phyloP scores from a whole-genome alignment of 2,888 invertebrate species.

The Cheiracanthium punctorium region DNA sequence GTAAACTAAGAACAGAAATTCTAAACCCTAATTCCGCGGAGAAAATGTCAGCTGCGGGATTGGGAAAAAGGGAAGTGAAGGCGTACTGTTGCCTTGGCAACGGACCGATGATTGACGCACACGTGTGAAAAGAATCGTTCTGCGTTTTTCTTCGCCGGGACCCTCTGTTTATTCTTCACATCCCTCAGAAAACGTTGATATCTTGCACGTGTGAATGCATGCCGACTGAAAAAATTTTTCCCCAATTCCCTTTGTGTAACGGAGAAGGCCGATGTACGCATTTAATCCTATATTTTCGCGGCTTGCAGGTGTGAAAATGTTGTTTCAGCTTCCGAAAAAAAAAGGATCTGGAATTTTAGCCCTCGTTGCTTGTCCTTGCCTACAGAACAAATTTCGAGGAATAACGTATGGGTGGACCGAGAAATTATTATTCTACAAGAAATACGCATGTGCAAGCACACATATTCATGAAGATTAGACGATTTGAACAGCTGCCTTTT shows the following conservation, averaged over 20 bases:
- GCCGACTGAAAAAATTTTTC: conserved; percentile 32
- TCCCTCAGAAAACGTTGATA: conserved; percentile 32
- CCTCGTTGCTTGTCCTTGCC: too few relatives aligned
- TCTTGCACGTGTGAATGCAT: conserved; percentile 37
- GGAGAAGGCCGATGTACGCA: neutral
- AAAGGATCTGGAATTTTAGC: neutral
- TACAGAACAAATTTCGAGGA: too few relatives aligned
- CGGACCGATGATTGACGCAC: conserved; percentile 32
- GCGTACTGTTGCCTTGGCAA: conserved; percentile 31
- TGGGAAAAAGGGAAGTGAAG: conserved; percentile 15
- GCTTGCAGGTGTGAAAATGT: conserved; percentile 3
- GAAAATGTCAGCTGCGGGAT: too few relatives aligned
- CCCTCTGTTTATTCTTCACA: conserved; percentile 39
- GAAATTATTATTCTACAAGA: too few relatives aligned
- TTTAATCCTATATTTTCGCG: neutral
- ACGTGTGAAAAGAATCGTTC: conserved; percentile 44
- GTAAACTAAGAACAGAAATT: too few relatives aligned
- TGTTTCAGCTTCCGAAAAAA: neutral
- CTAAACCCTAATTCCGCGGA: too few relatives aligned
- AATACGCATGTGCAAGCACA: too few relatives aligned
- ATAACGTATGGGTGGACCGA: too few relatives aligned
- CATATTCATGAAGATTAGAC: too few relatives aligned
- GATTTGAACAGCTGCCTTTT: too few relatives aligned
- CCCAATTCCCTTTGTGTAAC: conserved; percentile 30
- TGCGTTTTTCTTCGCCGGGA: neutral